A percentile compares a stretch with the other conserved stretches of the same genome.
Conservation (phyloP, 2,113 vertebrate genomes). For the Ceyx cyanopectus region DNA sequence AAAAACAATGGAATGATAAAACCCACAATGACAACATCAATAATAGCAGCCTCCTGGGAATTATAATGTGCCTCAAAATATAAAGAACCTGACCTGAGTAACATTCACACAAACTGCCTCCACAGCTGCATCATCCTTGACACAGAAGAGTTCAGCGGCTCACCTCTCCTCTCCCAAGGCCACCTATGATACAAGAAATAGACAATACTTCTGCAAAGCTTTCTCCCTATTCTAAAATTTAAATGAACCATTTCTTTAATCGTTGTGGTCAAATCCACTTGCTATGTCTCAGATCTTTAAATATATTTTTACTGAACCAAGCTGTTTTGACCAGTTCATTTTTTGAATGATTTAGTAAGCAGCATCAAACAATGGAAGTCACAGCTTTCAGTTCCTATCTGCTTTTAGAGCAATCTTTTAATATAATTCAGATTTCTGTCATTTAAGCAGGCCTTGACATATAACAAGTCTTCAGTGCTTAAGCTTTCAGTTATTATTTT, state of each 20-base stretch:
- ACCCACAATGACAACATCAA: background rate
- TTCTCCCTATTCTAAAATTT: background rate
- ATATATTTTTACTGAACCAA: background rate
- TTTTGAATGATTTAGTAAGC: background rate
- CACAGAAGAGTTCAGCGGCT: background rate
- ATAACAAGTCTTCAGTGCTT: background rate
- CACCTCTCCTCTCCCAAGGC: background rate
- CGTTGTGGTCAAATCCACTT: background rate
- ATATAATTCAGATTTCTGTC: conserved; percentile 10
- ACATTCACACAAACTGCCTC: background rate
- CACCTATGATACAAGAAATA: background rate
- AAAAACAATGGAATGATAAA: background rate
- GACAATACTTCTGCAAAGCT: background rate
- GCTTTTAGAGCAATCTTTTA: background rate
- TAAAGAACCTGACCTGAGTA: background rate
- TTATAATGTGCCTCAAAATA: background rate
- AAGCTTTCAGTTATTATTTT: background rate
- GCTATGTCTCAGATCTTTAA: background rate
- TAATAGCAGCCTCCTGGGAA: background rate
- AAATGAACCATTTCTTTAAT: background rate
- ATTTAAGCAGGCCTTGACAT: background rate
- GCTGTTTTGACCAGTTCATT: background rate
- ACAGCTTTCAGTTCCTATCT: background rate
- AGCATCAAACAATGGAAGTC: background rate
- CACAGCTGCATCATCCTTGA: background rate